Conservation (phyloP, 1,140 invertebrate genomes). For the Drosophila lini region DNA sequence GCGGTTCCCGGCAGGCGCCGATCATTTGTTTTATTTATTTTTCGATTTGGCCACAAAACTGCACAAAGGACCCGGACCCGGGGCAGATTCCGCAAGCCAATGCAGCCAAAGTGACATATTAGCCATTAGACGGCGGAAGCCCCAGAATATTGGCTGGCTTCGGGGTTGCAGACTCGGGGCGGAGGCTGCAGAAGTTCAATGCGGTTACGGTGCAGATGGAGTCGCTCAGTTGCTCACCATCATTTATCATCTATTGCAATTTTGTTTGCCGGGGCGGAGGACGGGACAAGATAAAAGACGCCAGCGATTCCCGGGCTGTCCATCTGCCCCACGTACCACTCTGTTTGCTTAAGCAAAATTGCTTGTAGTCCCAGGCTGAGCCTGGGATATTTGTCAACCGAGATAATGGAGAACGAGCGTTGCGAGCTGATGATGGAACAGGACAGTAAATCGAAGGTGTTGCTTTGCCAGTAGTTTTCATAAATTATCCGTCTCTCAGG, state of each 20-base stretch:
- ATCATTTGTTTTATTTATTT: conserved; percentile 83
- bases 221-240: conserved; percentile 51
- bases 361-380: conserved; percentile 39
- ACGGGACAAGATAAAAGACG: conserved; percentile 41
- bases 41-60: conserved; percentile 67
- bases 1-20: conserved; percentile 29
- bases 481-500: conserved; percentile 26
- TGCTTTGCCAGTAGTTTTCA: conserved; percentile 28
- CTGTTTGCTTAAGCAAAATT: conserved; percentile 40
- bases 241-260: conserved; percentile 81
- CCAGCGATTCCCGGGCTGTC: conserved; percentile 18
- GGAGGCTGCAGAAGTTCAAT: conserved; percentile 41
- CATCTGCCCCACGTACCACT: conserved; percentile 34
- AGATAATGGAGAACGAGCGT: conserved; percentile 22
- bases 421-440: conserved; percentile 13
- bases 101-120: conserved; percentile 75
- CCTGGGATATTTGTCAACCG: conserved; percentile 39
- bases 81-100: conserved; percentile 45
- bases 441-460: conserved; percentile 43
- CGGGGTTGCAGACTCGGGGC: conserved; percentile 8
- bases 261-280: conserved; percentile 41
- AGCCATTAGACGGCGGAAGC: conserved; percentile 56
- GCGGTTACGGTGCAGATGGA: conserved; percentile 60
- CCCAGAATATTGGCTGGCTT: conserved; percentile 21
- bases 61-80: conserved; percentile 35